A percentile compares a stretch with the other conserved stretches of the same genome.
These are phyloP conservation scores for Ascidia mentula DNA, from an alignment of 23 tunicate genomes.

Conservation along the genomic window DNA sequence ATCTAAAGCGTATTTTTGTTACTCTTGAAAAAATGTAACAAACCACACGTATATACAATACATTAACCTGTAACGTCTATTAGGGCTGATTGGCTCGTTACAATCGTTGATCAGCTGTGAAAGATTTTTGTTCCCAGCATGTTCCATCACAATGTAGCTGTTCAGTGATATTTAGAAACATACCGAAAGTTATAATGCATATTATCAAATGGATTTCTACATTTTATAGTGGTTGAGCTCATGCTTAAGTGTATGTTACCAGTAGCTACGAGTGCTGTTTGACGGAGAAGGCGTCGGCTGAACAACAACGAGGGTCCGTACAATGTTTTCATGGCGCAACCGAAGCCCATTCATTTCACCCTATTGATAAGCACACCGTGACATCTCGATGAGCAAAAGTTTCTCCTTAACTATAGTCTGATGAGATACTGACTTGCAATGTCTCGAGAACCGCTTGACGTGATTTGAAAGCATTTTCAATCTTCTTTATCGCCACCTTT, in stretches of 20 bases:
- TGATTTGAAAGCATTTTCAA: slow-evolving; percentile 43
- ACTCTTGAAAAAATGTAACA: too few species aligned
- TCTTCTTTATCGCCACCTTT: slow-evolving; percentile 79
- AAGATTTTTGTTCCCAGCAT: slow-evolving; percentile 66
- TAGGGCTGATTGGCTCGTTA: slow-evolving; percentile 11
- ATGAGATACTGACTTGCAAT: slow-evolving; percentile 31
- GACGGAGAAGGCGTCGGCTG: slow-evolving; percentile 53
- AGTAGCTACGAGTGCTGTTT: slow-evolving; percentile 15
- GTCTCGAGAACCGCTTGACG: slow-evolving; percentile 65
- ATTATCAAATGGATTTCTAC: background rate
- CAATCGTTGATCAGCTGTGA: slow-evolving; percentile 56
- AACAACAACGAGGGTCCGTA: slow-evolving; percentile 67
- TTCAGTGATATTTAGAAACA: background rate
- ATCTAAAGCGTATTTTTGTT: too few species aligned
- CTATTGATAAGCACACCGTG: background rate
- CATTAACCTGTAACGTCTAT: slow-evolving; percentile 33
- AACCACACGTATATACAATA: too few species aligned
- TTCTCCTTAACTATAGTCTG: background rate
- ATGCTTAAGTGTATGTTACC: background rate
- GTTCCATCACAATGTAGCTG: slow-evolving; percentile 88
- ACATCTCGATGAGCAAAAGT: background rate
- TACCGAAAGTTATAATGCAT: background rate
- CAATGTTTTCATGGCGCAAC: slow-evolving; percentile 65
- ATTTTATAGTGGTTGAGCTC: background rate
- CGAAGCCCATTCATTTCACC: slow-evolving; percentile 71